A percentile compares a stretch with the other conserved stretches of the same genome.
Conservation (phyloP, 2,113 vertebrate species). For the Rhabdornis inornatus region DNA sequence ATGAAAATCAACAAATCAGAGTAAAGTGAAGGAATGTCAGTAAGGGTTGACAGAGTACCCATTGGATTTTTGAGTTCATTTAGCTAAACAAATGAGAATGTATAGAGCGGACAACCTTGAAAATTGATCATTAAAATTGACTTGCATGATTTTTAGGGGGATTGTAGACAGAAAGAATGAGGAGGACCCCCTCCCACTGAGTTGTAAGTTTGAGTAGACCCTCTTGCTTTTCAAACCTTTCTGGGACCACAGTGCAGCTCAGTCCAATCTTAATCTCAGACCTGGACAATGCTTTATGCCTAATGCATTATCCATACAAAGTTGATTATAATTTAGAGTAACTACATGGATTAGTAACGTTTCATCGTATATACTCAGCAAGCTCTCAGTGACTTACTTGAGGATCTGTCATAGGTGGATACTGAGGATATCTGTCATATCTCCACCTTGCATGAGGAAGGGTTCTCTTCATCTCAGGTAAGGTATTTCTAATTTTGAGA, state of each 20-base stretch:
- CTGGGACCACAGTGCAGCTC: not conserved
- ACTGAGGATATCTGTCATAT: not conserved
- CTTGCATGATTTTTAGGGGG: not conserved
- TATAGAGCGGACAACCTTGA: not conserved
- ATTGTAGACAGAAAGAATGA: not conserved
- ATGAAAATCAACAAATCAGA: not conserved
- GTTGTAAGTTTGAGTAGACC: not conserved
- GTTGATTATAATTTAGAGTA: not conserved
- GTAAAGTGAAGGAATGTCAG: not conserved
- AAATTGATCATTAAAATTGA: not conserved
- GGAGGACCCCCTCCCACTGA: not conserved
- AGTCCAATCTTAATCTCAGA: not conserved
- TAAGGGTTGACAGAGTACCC: not conserved
- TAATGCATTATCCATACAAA: not conserved
- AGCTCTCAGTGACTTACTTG: not conserved
- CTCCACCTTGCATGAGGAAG: not conserved
- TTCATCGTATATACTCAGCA: not conserved
- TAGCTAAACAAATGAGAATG: not conserved
- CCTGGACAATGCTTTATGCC: not conserved
- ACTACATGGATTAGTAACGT: not conserved
- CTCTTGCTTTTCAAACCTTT: not conserved
- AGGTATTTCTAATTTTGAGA: not conserved
- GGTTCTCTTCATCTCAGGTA: not conserved
- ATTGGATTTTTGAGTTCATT: not conserved
- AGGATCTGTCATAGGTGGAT: not conserved